These are phyloP conservation scores for Gambusia affinis DNA, from an alignment of 2,113 vertebrate genomes.

Conservation along the genomic window DNA sequence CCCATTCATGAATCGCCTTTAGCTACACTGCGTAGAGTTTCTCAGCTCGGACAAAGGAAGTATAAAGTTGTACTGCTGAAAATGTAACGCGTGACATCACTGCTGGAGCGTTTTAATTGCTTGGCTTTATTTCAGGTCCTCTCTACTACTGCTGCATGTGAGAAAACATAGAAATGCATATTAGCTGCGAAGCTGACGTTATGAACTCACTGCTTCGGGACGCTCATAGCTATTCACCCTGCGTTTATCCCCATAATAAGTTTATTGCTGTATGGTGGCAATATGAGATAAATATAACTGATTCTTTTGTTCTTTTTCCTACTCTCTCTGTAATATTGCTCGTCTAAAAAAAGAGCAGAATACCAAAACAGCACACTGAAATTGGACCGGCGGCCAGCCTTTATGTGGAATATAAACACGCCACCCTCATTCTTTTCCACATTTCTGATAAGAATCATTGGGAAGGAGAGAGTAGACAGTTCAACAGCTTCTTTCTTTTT, in stretches of 20 bases:
- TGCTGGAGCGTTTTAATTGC: neutral
- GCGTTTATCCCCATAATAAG: constrained; percentile 29
- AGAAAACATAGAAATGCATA: constrained; percentile 12
- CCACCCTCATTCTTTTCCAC: constrained; percentile 58
- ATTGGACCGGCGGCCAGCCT: constrained; percentile 54
- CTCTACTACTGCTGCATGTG: constrained; percentile 16
- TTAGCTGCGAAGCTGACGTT: constrained; percentile 18
- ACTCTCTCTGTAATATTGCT: constrained; percentile 37
- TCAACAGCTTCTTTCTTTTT: constrained; percentile 61
- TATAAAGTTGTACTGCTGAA: constrained; percentile 27
- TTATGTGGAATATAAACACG: constrained; percentile 69
- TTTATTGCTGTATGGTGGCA: constrained; percentile 43
- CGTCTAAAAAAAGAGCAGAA: constrained; percentile 46
- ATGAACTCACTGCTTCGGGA: constrained; percentile 28
- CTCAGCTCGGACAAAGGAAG: constrained; percentile 33
- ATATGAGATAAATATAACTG: constrained; percentile 51
- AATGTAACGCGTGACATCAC: constrained; percentile 22
- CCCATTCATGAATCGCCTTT: constrained; percentile 19
- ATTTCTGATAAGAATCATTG: constrained; percentile 73
- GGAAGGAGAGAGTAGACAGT: constrained; percentile 62
- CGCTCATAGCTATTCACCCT: constrained; percentile 39
- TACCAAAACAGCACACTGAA: constrained; percentile 48
- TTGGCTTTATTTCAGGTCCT: constrained; percentile 5
- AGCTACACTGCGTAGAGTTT: constrained; percentile 37
- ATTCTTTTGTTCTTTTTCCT: constrained; percentile 29